A percentile compares a stretch with the other conserved stretches of the same genome.
Evolutionary conservation across 2,113 vertebrate genomes (phyloP).

Genomic region (Anguilla japonica): DNA sequence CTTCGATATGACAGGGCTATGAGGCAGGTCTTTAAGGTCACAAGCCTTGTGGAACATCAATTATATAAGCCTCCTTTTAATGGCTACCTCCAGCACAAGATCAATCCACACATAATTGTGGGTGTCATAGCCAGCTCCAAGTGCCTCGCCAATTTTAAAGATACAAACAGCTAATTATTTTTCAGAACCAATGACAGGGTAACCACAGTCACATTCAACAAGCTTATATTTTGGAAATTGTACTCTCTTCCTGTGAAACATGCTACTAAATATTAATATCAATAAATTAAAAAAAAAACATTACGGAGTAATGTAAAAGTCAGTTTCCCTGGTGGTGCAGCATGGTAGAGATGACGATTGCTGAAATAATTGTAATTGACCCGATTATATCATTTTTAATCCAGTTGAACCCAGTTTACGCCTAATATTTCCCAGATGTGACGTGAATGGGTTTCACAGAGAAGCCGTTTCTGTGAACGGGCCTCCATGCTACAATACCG

Average conservation of each 20-base stretch:
- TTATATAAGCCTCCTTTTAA: constrained; percentile 53
- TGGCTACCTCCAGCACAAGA: constrained; percentile 50
- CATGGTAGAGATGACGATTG: not conserved
- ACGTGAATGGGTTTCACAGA: not conserved
- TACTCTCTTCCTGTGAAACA: not conserved
- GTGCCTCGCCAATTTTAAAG: constrained; percentile 30
- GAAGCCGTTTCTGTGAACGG: not conserved
- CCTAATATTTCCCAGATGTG: constrained; percentile 2
- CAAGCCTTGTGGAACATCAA: constrained; percentile 48
- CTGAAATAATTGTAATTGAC: not conserved
- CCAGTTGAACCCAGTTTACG: not conserved
- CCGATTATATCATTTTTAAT: not conserved
- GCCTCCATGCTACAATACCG: not conserved
- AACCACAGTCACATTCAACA: not conserved
- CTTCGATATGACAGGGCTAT: constrained; percentile 36
- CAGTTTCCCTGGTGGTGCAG: not conserved
- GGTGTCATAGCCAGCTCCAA: constrained; percentile 46
- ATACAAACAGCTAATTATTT: constrained; percentile 2
- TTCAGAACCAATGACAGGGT: constrained; percentile 7
- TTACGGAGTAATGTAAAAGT: not conserved
- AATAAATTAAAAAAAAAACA: not conserved
- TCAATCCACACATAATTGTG: constrained; percentile 57
- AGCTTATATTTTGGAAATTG: not conserved
- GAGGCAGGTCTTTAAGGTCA: constrained; percentile 58
- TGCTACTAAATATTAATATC: not conserved